Conservation (phyloP, 37 sponge, comb jelly and placozoan species). For the Haliclona indistincta region DNA sequence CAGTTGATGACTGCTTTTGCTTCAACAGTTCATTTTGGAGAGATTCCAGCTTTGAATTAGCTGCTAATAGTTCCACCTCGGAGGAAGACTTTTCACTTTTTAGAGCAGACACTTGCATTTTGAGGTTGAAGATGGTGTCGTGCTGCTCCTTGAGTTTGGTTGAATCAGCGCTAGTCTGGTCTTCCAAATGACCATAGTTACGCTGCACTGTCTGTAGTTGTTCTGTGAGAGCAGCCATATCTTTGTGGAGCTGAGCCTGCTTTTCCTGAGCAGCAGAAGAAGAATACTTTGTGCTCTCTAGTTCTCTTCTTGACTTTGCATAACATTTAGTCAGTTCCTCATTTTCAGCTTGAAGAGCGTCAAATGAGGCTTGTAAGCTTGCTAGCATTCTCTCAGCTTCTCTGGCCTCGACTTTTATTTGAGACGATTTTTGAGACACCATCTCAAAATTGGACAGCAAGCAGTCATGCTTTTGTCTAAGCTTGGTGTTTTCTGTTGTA, state of each 20-base stretch:
- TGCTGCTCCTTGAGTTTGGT: background rate
- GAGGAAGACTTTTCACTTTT: background rate
- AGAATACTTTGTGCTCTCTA: background rate
- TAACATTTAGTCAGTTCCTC: conserved; percentile 4
- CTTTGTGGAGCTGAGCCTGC: background rate
- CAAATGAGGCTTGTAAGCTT: conserved; percentile 29
- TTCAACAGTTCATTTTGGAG: background rate
- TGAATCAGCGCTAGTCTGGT: background rate
- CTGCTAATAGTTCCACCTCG: background rate
- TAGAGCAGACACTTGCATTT: background rate
- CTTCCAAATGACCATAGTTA: background rate
- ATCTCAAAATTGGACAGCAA: conserved; percentile 55
- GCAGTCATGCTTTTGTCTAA: conserved; percentile 54
- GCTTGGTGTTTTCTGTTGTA: conserved; percentile 30
- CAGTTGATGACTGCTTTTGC: background rate
- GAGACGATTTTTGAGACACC: conserved; percentile 40
- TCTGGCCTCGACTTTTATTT: conserved; percentile 42
- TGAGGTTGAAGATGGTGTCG: background rate
- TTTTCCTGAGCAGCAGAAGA: background rate
- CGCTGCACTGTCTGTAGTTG: background rate
- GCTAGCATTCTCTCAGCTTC: conserved; percentile 24
- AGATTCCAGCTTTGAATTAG: background rate
- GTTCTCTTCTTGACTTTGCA: background rate
- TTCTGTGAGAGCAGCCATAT: background rate
- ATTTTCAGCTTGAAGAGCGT: conserved; percentile 29